These are phyloP conservation scores for Hecatera dysodea DNA, from an alignment of 2,888 invertebrate species.

Conservation along the genomic window DNA sequence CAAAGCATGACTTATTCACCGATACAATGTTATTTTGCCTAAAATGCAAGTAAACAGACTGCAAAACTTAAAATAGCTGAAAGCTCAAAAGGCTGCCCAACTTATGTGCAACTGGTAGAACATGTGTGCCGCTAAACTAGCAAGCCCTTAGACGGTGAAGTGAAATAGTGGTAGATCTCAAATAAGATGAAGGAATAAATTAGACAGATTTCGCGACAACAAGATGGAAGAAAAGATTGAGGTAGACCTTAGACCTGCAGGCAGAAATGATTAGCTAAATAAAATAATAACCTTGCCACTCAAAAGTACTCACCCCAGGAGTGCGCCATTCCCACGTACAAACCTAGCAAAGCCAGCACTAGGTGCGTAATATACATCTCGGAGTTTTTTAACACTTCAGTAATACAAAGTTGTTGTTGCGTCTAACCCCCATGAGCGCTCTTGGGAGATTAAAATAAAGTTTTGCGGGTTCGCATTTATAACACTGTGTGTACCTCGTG, in stretches of 20 bases:
- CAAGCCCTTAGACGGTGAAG: too few relatives aligned
- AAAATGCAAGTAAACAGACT: too few relatives aligned
- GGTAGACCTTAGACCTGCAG: too few relatives aligned
- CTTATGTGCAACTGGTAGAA: too few relatives aligned
- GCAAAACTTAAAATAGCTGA: too few relatives aligned
- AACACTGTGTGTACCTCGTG: background rate
- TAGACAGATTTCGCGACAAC: background rate
- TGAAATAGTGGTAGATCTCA: too few relatives aligned
- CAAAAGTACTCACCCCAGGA: background rate
- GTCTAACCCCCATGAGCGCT: background rate
- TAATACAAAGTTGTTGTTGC: background rate
- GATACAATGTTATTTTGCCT: too few relatives aligned
- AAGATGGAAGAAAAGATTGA: background rate
- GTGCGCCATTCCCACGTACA: background rate
- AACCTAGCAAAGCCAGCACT: background rate
- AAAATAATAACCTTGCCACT: background rate
- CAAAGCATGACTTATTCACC: too few relatives aligned
- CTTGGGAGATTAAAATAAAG: background rate
- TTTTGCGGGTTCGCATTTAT: background rate
- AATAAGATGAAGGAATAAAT: background rate
- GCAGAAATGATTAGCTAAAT: too few relatives aligned
- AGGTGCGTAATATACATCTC: background rate
- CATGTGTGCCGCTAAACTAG: too few relatives aligned
- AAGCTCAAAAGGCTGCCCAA: too few relatives aligned
- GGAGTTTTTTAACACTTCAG: background rate